Evolutionary conservation across 2,888 invertebrate genomes (phyloP), one percentile per base, ranked within the genome.

Genomic region (Operophtera brumata): DNA sequence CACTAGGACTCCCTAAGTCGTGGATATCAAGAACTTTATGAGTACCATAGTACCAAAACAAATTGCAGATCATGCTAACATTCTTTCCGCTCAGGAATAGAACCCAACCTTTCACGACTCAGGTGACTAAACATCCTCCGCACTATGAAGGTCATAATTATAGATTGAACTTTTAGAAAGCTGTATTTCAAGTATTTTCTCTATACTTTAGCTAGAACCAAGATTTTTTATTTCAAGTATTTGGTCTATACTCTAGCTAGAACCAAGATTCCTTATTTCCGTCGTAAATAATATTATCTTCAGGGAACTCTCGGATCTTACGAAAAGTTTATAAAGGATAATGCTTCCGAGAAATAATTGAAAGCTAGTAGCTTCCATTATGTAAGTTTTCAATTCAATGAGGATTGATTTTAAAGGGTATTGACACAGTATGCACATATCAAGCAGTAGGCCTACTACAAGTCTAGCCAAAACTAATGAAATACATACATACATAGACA

Each of bases 321-420:
- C 51, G 41, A 40, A 52, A 61, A 52, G 50, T 47, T 39, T 10
- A 47, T 13, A 40, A 42, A 42, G 26, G 25, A 2, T 30, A 2
- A 30, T 30, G 39, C 43, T 54, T 52, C 49, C 35, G 52, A 57
- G 49, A 62, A 59, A 34, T 56, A 58, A 62, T 62, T 57, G 57
- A 56, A 30, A 50, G 56, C 57, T 50, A 54, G 55, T 45, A 51
- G 60, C 57, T 52, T 43, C 51, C 48, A 55, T 61, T 64, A 60
- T 61, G 50, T 55, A 60, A 65, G 51, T 56, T 65, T 63, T 57
- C 48, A 64, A 72, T 69, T 58, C 52, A 64, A 71, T 69, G 54
- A 45, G 9, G 35, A 57, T 50, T 62, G 61, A 62, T 65, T 63
- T 59, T 59, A 57, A 47, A 52, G 58, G 59, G 46, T 40, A 54